These are phyloP conservation scores for Acleris cristana DNA, from an alignment of 2,888 invertebrate genomes.

Conservation along the genomic window DNA sequence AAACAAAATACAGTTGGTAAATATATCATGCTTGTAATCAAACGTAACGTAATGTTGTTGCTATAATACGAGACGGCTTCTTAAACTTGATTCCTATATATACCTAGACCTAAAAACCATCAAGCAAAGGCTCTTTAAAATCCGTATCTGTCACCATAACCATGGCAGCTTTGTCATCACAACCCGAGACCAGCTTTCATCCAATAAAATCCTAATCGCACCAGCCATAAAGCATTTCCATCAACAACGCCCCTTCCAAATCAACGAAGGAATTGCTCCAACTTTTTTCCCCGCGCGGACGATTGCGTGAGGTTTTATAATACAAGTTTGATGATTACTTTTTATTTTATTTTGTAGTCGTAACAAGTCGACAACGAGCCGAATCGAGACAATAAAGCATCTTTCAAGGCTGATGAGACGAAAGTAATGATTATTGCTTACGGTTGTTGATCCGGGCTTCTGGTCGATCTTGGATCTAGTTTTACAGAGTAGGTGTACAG, in stretches of 20 bases:
- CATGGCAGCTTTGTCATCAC: constrained; percentile 23
- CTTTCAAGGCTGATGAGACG: constrained; percentile 76
- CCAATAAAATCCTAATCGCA: constrained; percentile 37
- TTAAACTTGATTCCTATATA: neutral
- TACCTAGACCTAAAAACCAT: neutral
- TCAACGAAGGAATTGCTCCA: constrained; percentile 60
- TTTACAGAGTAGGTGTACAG: constrained; percentile 47
- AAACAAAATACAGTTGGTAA: too few relatives aligned
- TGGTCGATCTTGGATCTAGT: constrained; percentile 51
- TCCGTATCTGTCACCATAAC: constrained; percentile 17
- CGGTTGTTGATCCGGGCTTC: constrained; percentile 73
- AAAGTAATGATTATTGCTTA: constrained; percentile 79
- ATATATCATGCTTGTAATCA: too few relatives aligned
- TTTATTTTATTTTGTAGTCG: constrained; percentile 65
- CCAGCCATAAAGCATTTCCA: constrained; percentile 41
- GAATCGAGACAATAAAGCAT: constrained; percentile 79
- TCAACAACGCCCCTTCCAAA: constrained; percentile 49
- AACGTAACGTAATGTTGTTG: too few relatives aligned
- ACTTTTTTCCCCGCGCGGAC: constrained; percentile 56
- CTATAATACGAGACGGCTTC: neutral
- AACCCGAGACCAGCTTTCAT: constrained; percentile 30
- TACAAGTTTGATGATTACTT: constrained; percentile 73
- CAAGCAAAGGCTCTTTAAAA: neutral
- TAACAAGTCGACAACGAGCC: constrained; percentile 81
- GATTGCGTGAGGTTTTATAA: constrained; percentile 75